phyloP scores from a whole-genome alignment of 2,113 vertebrate genomes.

The Megaceryle maxima region DNA sequence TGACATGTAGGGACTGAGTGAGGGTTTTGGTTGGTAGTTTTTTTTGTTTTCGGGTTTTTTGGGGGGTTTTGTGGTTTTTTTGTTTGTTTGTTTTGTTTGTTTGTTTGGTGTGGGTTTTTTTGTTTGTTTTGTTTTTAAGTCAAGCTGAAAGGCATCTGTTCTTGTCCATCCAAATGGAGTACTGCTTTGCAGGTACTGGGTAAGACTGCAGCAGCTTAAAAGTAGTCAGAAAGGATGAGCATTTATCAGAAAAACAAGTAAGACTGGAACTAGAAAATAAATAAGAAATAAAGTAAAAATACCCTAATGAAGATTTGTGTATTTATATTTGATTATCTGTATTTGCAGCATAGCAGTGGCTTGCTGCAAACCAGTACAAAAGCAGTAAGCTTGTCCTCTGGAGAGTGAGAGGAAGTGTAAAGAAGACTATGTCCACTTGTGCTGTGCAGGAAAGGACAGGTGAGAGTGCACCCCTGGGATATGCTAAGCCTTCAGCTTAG shows the following conservation, averaged over 20 bases:
- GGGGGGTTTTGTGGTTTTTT: too few species aligned
- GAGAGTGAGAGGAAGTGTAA: neutral
- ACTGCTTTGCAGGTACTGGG: neutral
- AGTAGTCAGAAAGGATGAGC: neutral
- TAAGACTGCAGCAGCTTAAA: neutral
- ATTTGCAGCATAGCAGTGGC: neutral
- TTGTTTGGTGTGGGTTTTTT: too few species aligned
- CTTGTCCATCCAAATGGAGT: accelerated
- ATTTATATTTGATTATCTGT: neutral
- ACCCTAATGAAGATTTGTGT: neutral
- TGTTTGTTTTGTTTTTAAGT: neutral
- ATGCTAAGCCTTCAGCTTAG: neutral
- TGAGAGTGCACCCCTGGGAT: neutral
- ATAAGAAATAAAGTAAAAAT: neutral
- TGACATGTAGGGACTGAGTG: neutral
- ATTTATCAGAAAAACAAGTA: neutral
- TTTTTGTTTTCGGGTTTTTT: too few species aligned
- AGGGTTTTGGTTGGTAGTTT: neutral
- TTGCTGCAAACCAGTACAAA: neutral
- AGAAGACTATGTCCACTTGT: neutral
- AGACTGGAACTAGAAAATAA: neutral
- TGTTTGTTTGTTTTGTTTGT: neutral
- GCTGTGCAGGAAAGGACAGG: neutral
- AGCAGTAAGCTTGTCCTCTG: neutral
- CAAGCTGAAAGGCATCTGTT: neutral